A percentile compares a stretch with the other conserved stretches of the same genome.
Evolutionary conservation across 2,797 vertebrate species (phyloP).

Genomic region (Aphelocoma californica): DNA sequence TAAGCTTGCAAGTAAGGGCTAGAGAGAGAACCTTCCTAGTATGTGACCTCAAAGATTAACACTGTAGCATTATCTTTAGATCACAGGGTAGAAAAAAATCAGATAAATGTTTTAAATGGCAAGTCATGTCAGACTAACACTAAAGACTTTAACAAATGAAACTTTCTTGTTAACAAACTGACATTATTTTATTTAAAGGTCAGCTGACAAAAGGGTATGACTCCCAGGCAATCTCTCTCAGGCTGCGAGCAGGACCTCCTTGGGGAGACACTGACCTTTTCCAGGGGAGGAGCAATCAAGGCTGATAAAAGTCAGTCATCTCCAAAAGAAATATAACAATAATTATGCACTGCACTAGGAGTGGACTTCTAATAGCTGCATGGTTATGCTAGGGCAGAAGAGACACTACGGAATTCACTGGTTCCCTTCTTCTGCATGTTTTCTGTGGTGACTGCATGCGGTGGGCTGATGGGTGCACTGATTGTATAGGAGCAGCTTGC

Average conservation of each 20-base stretch:
- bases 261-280: conserved; percentile 57
- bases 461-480: background rate
- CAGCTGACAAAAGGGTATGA: conserved; percentile 53
- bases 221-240: conserved; percentile 25
- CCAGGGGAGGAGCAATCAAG: conserved; percentile 37
- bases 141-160: conserved; percentile 42
- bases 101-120: conserved; percentile 42
- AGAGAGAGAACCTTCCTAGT: background rate
- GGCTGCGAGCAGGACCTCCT: background rate
- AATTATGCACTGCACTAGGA: conserved; percentile 43
- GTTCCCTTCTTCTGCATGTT: background rate
- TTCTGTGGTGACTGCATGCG: background rate
- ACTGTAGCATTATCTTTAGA: background rate
- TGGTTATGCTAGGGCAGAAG: background rate
- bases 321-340: conserved; percentile 7
- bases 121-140: conserved; percentile 42
- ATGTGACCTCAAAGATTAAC: background rate
- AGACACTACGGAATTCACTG: accelerated
- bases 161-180: conserved; percentile 60
- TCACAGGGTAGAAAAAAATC: background rate
- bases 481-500: background rate
- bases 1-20: background rate
- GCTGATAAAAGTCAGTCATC: conserved; percentile 51
- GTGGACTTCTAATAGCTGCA: background rate
- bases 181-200: conserved; percentile 65